A percentile compares a stretch with the other conserved stretches of the same genome.
These are phyloP conservation scores for Apodemus sylvaticus DNA, from an alignment of 2,113 vertebrate species.

Conservation along the genomic window DNA sequence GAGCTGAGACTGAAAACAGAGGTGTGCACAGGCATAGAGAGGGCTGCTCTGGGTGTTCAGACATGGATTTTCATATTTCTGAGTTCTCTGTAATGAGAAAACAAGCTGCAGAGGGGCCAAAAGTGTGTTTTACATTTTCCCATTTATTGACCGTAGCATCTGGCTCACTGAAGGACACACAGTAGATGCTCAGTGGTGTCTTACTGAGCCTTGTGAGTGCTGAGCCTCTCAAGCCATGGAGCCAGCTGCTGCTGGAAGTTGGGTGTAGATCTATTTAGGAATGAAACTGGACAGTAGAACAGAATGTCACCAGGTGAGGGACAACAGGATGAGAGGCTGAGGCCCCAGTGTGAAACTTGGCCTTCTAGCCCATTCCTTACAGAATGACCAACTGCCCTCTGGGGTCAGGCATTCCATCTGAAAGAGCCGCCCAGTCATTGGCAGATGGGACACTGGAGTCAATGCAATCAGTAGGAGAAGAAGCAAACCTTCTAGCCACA, in stretches of 20 bases:
- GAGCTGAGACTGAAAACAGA: neutral
- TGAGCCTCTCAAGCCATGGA: neutral
- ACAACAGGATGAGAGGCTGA: neutral
- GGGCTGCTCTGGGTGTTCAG: neutral
- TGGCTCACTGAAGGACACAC: neutral
- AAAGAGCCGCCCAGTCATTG: neutral
- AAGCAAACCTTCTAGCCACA: neutral
- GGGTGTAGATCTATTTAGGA: neutral
- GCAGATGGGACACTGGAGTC: neutral
- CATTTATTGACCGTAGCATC: neutral
- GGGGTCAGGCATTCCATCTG: neutral
- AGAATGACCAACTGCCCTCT: neutral
- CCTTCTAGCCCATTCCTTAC: neutral
- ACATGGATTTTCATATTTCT: neutral
- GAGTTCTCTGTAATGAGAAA: constrained; percentile 43
- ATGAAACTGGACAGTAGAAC: neutral
- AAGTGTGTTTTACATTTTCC: constrained; percentile 38
- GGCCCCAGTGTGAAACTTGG: neutral
- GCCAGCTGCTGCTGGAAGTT: neutral
- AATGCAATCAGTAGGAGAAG: constrained; percentile 13
- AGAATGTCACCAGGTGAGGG: neutral
- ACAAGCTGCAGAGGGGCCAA: constrained; percentile 35
- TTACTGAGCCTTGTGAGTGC: neutral
- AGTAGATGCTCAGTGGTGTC: neutral
- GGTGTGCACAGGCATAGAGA: fast-evolving